These are phyloP conservation scores for Anas platyrhynchos DNA, from an alignment of 2,113 vertebrate genomes.

Conservation along the genomic window DNA sequence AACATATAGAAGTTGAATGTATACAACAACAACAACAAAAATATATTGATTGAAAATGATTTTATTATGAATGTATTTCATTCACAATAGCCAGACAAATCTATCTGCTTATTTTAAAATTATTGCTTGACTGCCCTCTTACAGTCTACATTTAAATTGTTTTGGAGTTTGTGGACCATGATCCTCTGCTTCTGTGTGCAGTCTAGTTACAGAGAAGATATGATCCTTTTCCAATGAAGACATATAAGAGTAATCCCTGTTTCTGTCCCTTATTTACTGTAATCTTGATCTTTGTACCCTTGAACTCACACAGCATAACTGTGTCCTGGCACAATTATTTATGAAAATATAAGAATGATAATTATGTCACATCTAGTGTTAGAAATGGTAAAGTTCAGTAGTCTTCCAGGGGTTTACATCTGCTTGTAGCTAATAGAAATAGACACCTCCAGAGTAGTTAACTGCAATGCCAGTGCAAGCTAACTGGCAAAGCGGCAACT, in stretches of 20 bases:
- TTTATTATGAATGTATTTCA: background rate
- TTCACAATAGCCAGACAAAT: background rate
- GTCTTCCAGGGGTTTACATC: background rate
- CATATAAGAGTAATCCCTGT: accelerated
- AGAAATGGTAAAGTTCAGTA: background rate
- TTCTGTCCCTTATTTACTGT: background rate
- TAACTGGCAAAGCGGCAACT: background rate
- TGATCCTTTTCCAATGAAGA: accelerated
- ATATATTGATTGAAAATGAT: background rate
- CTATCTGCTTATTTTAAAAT: background rate
- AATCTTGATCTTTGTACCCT: background rate
- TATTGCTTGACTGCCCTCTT: background rate
- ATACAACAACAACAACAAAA: background rate
- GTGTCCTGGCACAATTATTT: background rate
- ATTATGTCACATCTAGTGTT: accelerated
- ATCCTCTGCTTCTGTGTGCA: background rate
- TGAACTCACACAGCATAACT: background rate
- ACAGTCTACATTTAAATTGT: background rate
- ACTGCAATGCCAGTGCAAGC: background rate
- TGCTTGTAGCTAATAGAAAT: background rate
- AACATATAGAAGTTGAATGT: background rate
- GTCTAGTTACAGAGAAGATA: background rate
- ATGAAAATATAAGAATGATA: background rate
- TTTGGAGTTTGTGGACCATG: background rate
- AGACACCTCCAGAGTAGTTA: background rate